These are phyloP conservation scores for Lepeophtheirus nordmannii DNA, from an alignment of 2,888 invertebrate genomes.

Conservation along the genomic window DNA sequence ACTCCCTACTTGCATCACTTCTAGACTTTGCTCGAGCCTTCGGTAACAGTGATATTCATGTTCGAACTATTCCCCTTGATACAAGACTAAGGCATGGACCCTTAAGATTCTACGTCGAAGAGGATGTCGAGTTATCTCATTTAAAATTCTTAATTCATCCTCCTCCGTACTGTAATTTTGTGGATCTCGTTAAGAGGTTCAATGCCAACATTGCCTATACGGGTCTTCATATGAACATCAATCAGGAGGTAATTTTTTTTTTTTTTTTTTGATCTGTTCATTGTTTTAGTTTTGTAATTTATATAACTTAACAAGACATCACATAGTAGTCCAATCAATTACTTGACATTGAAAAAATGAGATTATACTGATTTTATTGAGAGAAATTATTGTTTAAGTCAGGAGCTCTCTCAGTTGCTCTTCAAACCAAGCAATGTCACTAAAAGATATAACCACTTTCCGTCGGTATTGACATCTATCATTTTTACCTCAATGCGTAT, in stretches of 20 bases:
- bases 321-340: too few species aligned
- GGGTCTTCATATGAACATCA: slow-evolving; percentile 85
- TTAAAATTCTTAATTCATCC: slow-evolving; percentile 57
- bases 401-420: too few species aligned
- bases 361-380: too few species aligned
- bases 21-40: slow-evolving; percentile 91
- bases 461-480: too few species aligned
- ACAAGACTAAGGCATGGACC: slow-evolving; percentile 61
- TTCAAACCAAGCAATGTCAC: too few species aligned
- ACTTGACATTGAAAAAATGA: too few species aligned
- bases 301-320: neutral
- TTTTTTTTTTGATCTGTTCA: too few species aligned
- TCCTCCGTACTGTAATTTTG: slow-evolving; percentile 47
- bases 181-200: slow-evolving; percentile 78
- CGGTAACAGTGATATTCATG: slow-evolving; percentile 90
- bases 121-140: slow-evolving; percentile 83
- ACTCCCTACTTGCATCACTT: slow-evolving; percentile 81
- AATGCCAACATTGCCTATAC: slow-evolving; percentile 96
- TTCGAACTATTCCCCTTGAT: slow-evolving; percentile 69
- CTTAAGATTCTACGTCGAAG: slow-evolving; percentile 62
- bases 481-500: too few species aligned
- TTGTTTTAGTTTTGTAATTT: neutral
- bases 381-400: too few species aligned
- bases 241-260: slow-evolving; percentile 65
- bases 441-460: too few species aligned